phyloP scores from a whole-genome alignment of 1,140 invertebrate species.

The Dendrolimus kikuchii region DNA sequence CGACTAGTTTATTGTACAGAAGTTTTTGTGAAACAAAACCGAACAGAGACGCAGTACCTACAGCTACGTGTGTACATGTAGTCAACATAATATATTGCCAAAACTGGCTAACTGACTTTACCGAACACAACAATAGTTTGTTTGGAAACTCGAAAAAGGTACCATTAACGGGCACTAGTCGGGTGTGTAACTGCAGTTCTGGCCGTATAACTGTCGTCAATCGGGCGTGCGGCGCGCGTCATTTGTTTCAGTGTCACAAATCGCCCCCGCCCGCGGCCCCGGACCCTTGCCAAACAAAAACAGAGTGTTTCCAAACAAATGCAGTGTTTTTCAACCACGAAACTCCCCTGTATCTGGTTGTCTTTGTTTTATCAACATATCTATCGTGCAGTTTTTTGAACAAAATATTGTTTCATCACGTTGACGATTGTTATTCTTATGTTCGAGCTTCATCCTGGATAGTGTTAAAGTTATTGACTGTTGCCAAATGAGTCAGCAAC shows the following conservation, averaged over 20 bases:
- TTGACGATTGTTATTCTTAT: too few relatives aligned
- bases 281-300: constrained; percentile 34
- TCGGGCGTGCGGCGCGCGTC: constrained; percentile 30
- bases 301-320: constrained; percentile 45
- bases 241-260: constrained; percentile 51
- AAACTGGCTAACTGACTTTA: too few relatives aligned
- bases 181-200: constrained; percentile 11
- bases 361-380: constrained; percentile 5
- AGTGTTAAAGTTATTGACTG: too few relatives aligned
- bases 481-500: too few relatives aligned
- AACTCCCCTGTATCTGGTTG: constrained; percentile 1
- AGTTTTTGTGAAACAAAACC: too few relatives aligned
- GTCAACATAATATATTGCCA: too few relatives aligned
- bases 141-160: constrained; percentile 3
- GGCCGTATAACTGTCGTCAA: constrained; percentile 25
- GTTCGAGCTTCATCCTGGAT: too few relatives aligned
- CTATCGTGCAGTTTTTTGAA: constrained; percentile 13
- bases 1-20: too few relatives aligned
- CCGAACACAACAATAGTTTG: not conserved
- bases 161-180: constrained; percentile 1
- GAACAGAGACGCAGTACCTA: too few relatives aligned
- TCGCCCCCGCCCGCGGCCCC: constrained; percentile 18
- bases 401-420: too few relatives aligned
- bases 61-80: too few relatives aligned
- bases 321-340: constrained; percentile 11